A percentile compares a stretch with the other conserved stretches of the same genome.
phyloP scores from a whole-genome alignment of 2,888 invertebrate genomes.

The Neoascia interrupta region DNA sequence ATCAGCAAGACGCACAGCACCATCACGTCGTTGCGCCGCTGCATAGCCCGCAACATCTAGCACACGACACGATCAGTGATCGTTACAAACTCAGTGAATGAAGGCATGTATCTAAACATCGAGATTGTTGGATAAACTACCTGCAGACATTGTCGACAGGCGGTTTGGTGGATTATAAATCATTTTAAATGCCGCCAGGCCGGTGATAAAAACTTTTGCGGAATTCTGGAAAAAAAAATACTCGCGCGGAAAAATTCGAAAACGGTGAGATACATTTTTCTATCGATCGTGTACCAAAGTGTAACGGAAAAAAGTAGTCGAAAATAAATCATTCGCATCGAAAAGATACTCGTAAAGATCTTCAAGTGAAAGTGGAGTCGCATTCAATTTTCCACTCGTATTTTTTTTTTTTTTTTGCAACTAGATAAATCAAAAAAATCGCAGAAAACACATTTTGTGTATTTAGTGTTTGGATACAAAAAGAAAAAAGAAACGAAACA shows the following conservation, averaged over 20 bases:
- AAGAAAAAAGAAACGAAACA: constrained; percentile 59
- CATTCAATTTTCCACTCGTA: constrained; percentile 19
- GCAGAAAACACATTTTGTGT: constrained; percentile 67
- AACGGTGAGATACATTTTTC: too few relatives aligned
- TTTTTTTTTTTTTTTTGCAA: constrained; percentile 25
- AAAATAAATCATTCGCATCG: constrained; percentile 37
- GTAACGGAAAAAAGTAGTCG: constrained; percentile 3
- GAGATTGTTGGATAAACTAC: constrained; percentile 16
- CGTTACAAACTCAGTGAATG: constrained; percentile 25
- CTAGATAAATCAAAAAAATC: constrained; percentile 28
- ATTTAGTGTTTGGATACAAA: constrained; percentile 19
- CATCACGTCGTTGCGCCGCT: constrained; percentile 34
- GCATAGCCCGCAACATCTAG: constrained; percentile 33
- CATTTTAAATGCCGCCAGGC: not conserved
- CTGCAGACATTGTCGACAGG: too few relatives aligned
- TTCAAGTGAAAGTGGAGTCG: constrained; percentile 62
- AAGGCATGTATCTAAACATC: constrained; percentile 33
- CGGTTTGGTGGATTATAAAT: too few relatives aligned
- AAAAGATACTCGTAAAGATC: constrained; percentile 35
- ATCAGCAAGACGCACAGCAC: constrained; percentile 50
- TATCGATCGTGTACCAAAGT: not conserved
- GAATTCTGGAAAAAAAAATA: not conserved
- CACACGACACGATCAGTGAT: constrained; percentile 43
- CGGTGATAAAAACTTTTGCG: too few relatives aligned
- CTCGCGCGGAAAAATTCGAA: too few relatives aligned